Conservation (phyloP, 2,797 vertebrate genomes). For the Periophthalmus magnuspinnatus region DNA sequence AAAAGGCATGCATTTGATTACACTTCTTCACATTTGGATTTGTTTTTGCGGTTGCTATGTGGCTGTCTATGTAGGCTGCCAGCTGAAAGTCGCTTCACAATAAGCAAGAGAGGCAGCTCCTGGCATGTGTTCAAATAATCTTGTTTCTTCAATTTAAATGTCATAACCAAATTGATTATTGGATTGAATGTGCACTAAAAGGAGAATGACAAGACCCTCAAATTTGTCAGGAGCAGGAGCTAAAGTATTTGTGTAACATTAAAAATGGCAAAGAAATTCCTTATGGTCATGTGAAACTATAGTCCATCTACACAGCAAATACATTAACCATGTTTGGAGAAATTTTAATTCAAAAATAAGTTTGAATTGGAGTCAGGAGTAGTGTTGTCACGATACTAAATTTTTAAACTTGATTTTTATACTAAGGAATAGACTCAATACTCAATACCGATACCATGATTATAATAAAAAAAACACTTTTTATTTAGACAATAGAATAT, state of each 20-base stretch:
- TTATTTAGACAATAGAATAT: no score
- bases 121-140: neutral
- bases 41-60: neutral
- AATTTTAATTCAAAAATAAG: neutral
- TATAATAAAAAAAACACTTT: no score
- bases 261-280: neutral
- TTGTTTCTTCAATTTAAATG: neutral
- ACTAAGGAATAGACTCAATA: no score
- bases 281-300: neutral
- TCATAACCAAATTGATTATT: neutral
- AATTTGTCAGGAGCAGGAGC: neutral
- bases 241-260: neutral
- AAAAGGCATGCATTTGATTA: neutral
- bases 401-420: no score
- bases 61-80: neutral
- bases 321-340: no score
- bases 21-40: neutral
- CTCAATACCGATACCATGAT: no score
- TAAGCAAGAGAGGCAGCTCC: neutral
- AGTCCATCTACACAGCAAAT: neutral
- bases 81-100: neutral
- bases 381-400: no score
- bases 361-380: neutral
- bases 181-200: neutral
- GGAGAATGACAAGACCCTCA: neutral